A percentile compares a stretch with the other conserved stretches of the same genome.
These are phyloP conservation scores for Ceratina australensis DNA, from an alignment of 1,140 invertebrate species.

Conservation along the genomic window DNA sequence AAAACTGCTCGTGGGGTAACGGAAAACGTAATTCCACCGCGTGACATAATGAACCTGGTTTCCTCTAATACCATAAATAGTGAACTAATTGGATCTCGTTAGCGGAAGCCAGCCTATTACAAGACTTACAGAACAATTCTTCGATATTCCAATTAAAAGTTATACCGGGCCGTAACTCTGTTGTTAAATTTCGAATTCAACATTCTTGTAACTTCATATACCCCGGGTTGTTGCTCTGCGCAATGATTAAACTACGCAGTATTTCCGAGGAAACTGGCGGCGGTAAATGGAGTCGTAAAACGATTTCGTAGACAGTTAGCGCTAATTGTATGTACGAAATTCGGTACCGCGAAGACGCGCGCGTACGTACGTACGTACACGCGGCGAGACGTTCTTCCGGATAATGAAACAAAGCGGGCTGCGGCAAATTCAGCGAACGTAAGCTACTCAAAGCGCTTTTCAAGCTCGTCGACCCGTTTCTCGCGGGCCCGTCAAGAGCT, in stretches of 20 bases:
- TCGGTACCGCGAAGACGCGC: not conserved
- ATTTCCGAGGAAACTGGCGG: no score
- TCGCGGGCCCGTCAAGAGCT: not conserved
- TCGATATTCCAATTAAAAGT: constrained; percentile 4
- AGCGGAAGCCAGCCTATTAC: constrained; percentile 1
- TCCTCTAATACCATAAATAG: constrained; percentile 23
- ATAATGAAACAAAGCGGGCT: constrained; percentile 22
- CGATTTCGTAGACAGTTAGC: not conserved
- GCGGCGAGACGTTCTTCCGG: not conserved
- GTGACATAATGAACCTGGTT: constrained; percentile 16
- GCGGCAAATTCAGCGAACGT: not conserved
- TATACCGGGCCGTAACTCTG: not conserved
- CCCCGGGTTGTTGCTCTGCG: no score
- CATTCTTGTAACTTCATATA: no score
- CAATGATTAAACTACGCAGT: no score
- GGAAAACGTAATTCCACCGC: constrained; percentile 9
- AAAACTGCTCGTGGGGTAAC: no score
- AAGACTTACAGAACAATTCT: not conserved
- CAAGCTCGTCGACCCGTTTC: not conserved
- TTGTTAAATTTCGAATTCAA: no score
- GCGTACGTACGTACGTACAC: no score
- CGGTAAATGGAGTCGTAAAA: not conserved
- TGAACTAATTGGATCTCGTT: constrained; percentile 28
- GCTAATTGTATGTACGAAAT: constrained; percentile 7
- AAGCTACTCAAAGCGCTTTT: constrained; percentile 32